Evolutionary conservation across 2,888 invertebrate genomes (phyloP).

Genomic region (Escarpia spicata): DNA sequence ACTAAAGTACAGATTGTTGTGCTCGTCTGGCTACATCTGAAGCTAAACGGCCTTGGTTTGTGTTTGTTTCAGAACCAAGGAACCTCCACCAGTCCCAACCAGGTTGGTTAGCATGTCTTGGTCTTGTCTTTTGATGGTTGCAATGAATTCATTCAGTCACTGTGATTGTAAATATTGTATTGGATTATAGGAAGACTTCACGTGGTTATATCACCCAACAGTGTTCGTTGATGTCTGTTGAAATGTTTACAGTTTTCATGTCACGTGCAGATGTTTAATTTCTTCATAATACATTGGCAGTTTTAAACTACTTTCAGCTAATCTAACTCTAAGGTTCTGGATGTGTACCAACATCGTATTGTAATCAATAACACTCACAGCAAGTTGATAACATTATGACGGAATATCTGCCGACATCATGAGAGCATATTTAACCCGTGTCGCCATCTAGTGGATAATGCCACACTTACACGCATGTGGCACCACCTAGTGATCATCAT

Average conservation of each 20-base stretch:
- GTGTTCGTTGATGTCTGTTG: background rate
- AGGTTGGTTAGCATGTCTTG: background rate
- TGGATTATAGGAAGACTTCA: background rate
- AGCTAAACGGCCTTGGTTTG: background rate
- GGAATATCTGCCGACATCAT: background rate
- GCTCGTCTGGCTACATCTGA: background rate
- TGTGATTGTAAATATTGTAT: background rate
- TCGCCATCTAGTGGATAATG: background rate
- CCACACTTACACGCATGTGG: background rate
- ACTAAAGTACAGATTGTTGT: background rate
- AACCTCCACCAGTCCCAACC: constrained; percentile 20
- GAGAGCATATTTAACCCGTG: background rate
- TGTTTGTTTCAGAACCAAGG: constrained; percentile 28
- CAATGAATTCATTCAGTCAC: no score
- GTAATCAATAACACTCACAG: background rate
- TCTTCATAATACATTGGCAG: background rate
- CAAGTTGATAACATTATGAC: background rate
- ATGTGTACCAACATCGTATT: background rate
- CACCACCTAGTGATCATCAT: background rate
- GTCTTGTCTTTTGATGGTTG: background rate
- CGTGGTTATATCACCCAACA: background rate
- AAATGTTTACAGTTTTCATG: background rate
- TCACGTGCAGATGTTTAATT: background rate
- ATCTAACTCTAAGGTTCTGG: background rate
- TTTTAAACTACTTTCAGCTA: background rate